phyloP scores from a whole-genome alignment of 2,888 invertebrate genomes.

The Iphiclides podalirius region DNA sequence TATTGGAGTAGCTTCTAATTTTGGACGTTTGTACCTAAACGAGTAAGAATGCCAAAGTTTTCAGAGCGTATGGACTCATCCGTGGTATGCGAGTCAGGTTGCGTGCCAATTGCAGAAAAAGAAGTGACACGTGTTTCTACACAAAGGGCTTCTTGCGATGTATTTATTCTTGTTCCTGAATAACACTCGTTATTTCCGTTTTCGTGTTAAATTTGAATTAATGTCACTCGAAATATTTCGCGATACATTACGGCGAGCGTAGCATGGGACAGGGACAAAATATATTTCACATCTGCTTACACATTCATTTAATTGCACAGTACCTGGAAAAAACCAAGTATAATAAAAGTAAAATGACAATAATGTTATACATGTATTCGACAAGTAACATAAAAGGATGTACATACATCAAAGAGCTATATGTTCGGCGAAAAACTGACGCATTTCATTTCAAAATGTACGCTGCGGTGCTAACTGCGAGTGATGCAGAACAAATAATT shows the following conservation, averaged over 20 bases:
- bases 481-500: too few species aligned
- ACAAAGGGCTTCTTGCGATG: slow-evolving; percentile 36
- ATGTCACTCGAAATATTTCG: not conserved
- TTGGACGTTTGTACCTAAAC: too few species aligned
- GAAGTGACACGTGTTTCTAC: slow-evolving; percentile 38
- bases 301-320: too few species aligned
- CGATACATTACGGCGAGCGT: not conserved
- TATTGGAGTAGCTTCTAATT: slow-evolving; percentile 15
- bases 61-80: slow-evolving; percentile 13
- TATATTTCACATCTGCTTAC: too few species aligned
- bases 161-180: not conserved
- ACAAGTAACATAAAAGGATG: too few species aligned
- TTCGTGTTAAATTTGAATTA: not conserved
- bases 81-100: slow-evolving; percentile 36
- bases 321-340: too few species aligned
- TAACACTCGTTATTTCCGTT: not conserved
- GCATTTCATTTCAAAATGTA: not conserved
- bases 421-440: too few species aligned
- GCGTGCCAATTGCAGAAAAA: slow-evolving; percentile 50
- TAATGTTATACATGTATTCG: too few species aligned
- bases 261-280: too few species aligned
- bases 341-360: too few species aligned
- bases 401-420: too few species aligned
- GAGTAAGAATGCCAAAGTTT: slow-evolving; percentile 20
- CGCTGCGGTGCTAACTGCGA: too few species aligned